Conservation (phyloP, 2,888 invertebrate species). For the Leistus spinibarbis region DNA sequence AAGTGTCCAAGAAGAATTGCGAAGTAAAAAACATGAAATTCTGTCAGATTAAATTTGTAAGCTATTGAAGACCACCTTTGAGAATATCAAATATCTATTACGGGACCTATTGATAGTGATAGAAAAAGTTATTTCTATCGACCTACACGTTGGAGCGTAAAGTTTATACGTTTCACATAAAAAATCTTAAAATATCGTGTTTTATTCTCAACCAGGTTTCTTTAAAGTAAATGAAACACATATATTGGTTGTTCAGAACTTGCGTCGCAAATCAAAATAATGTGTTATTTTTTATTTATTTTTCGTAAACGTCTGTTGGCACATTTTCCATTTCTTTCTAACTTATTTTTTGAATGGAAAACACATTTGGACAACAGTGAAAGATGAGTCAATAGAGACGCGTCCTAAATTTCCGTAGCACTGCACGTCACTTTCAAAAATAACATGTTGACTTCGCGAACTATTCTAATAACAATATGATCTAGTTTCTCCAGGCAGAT, state of each 20-base stretch:
- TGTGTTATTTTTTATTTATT: too few species aligned
- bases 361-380: neutral
- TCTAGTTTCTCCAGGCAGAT: neutral
- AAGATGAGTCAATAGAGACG: neutral
- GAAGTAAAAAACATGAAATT: neutral
- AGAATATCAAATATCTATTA: neutral
- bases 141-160: neutral
- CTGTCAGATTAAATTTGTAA: neutral
- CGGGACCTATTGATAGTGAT: too few species aligned
- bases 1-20: neutral
- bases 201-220: too few species aligned
- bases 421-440: neutral
- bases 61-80: neutral
- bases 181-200: too few species aligned
- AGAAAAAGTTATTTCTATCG: neutral
- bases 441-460: neutral
- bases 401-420: neutral
- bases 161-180: too few species aligned
- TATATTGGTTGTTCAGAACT: too few species aligned
- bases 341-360: neutral
- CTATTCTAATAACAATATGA: neutral
- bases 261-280: too few species aligned
- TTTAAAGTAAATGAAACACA: too few species aligned
- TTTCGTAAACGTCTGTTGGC: neutral
- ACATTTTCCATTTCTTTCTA: neutral